Base-by-base conservation (phyloP, 2,797 vertebrate genomes). In the Microcaecilia unicolor region DNA sequence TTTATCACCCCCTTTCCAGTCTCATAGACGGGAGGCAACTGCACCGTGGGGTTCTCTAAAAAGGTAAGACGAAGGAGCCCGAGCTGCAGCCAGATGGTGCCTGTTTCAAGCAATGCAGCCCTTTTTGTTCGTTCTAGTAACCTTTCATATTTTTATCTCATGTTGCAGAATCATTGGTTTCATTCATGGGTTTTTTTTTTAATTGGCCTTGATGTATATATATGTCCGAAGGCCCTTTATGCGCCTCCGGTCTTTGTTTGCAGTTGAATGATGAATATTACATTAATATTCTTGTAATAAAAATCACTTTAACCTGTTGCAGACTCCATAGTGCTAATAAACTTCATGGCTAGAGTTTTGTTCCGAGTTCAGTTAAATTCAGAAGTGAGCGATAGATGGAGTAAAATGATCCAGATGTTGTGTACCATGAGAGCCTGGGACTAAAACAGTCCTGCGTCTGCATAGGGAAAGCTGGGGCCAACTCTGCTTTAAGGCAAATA, bases 221-320 rank as follows among this genome's bases (percentile, higher is more conserved):
- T n/a, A n/a, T n/a, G n/a, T n/a, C n/a, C n/a, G n/a, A n/a, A n/a
- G n/a, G n/a, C n/a, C n/a, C n/a, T n/a, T n/a, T n/a, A n/a, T n/a
- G n/a, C 35, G 30, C 25, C 42, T 3, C 24, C 15, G 16, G 20
- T 43, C 22, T 29, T 31, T 37, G 22, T n/a, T 29, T 55, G 36
- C 14, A 45, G 31, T 35, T 48, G 45, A 59, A 39, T 51, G 23
- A 18, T 20, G 39, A 47, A 28, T 44, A 61, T n/a, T n/a, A n/a
- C 69, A 76, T 67, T 72, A 64, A 14, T 36, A 11, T 34, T 55
- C 41, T 9, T 31, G 44, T 43, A 17, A 61, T 55, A 44, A 68
- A 71, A 60, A 59, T n/a, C n/a, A n/a, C n/a, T n/a, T n/a, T 57
- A 53, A 74, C 66, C 70, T 69, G 62, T 66, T 65, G 69, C 61